phyloP scores from a whole-genome alignment of 2,113 vertebrate species.

The Ibidorhyncha struthersii region DNA sequence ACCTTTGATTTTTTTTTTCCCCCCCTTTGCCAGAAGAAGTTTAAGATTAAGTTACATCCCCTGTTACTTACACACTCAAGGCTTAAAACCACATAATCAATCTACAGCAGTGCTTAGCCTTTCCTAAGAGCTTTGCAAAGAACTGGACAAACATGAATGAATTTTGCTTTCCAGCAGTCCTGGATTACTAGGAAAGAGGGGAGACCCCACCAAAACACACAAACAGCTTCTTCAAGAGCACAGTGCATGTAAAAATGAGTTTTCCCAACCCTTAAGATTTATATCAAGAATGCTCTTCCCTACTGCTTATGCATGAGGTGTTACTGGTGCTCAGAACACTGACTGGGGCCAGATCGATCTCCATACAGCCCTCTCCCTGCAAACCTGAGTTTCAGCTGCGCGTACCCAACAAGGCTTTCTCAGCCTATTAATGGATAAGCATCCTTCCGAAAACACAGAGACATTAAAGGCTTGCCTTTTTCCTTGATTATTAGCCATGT shows the following conservation, averaged over 20 bases:
- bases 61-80: background rate
- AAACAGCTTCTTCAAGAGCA: background rate
- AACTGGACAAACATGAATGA: background rate
- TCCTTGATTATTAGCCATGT: background rate
- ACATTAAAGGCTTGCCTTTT: background rate
- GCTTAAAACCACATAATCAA: background rate
- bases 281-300: background rate
- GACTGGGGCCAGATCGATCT: background rate
- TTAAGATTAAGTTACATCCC: background rate
- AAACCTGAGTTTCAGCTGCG: background rate
- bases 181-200: background rate
- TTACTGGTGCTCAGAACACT: background rate
- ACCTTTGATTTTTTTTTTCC: background rate
- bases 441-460: background rate
- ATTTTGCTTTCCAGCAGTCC: background rate
- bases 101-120: background rate
- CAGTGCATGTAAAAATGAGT: background rate
- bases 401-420: background rate
- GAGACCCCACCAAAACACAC: background rate
- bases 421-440: background rate
- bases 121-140: background rate
- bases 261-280: background rate
- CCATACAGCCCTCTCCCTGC: background rate
- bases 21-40: background rate
- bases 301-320: background rate